These are phyloP conservation scores for Tanypteryx hageni DNA, from an alignment of 2,888 invertebrate genomes.

Conservation along the genomic window DNA sequence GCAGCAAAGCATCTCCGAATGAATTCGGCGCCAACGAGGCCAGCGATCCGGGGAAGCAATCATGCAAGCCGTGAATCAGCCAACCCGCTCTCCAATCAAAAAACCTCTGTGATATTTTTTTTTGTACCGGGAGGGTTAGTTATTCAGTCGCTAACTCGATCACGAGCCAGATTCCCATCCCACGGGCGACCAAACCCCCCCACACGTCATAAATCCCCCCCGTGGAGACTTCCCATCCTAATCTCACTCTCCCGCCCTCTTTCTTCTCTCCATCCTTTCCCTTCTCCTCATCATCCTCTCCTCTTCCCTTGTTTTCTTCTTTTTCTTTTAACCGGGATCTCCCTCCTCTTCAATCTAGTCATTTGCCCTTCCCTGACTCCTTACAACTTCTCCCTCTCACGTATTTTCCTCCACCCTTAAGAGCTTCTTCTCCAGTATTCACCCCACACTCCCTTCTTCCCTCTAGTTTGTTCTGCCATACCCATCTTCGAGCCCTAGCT, in stretches of 20 bases:
- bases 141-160: constrained; percentile 1
- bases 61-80: neutral
- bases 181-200: no score
- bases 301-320: no score
- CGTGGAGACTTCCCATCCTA: no score
- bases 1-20: neutral
- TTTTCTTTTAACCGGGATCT: no score
- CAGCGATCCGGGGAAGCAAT: neutral
- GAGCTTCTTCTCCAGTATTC: neutral
- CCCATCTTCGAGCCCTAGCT: neutral
- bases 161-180: neutral
- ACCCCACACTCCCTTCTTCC: neutral
- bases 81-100: neutral
- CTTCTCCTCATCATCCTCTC: no score
- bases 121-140: neutral
- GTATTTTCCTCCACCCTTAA: constrained; percentile 8
- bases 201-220: no score
- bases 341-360: neutral
- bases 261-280: no score
- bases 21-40: neutral
- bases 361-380: neutral
- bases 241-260: no score
- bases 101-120: neutral
- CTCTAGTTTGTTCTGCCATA: neutral
- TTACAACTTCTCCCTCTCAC: neutral